Evolutionary conservation across 2,113 vertebrate species (phyloP).

Genomic region (Campylomormyrus tamandua): DNA sequence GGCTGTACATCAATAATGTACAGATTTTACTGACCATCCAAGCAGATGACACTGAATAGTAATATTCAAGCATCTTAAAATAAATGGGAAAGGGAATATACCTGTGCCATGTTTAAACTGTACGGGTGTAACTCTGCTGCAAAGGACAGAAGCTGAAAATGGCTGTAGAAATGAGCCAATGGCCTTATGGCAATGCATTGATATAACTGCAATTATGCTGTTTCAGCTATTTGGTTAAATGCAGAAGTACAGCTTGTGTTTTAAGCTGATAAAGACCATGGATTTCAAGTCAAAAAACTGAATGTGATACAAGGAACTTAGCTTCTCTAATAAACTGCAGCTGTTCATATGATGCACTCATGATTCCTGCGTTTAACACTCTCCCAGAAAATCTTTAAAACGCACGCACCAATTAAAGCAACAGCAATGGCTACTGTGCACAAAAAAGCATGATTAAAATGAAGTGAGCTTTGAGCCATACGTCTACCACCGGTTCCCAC

Average conservation of each 20-base stretch:
- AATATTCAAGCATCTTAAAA: neutral
- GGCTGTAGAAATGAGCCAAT: neutral
- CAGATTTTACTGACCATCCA: neutral
- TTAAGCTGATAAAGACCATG: neutral
- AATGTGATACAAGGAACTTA: neutral
- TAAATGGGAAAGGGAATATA: neutral
- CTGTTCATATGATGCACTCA: neutral
- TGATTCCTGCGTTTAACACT: neutral
- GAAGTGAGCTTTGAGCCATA: neutral
- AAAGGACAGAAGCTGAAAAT: neutral
- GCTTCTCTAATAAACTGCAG: neutral
- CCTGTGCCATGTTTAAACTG: neutral
- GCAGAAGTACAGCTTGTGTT: neutral
- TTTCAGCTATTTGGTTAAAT: neutral
- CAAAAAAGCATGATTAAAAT: slow-evolving; percentile 35
- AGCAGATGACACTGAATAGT: neutral
- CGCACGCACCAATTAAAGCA: slow-evolving; percentile 13
- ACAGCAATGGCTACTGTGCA: slow-evolving; percentile 37
- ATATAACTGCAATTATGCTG: neutral
- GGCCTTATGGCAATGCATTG: neutral
- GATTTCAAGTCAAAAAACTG: neutral
- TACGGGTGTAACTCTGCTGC: neutral
- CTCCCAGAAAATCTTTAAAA: neutral
- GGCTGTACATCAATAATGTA: neutral
- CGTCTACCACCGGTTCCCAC: neutral